Evolutionary conservation across 2,113 vertebrate species (phyloP), one percentile per base, ranked within the genome.

Genomic region (Neomonachus schauinslandi): DNA sequence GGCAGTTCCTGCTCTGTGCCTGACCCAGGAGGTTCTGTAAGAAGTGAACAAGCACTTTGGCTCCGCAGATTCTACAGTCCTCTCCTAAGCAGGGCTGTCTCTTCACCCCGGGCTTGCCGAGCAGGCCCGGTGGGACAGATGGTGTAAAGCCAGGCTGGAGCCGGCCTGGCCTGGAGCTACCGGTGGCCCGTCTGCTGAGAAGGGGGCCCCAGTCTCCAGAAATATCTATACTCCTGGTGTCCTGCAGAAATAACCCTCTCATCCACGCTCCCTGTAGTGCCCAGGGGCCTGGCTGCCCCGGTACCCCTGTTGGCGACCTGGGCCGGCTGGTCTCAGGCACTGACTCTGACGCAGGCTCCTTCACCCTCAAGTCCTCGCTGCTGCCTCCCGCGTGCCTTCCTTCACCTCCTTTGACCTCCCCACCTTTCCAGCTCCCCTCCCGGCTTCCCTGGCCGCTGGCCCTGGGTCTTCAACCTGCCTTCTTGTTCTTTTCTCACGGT

Each of bases 41-140:
- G 57, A 76, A 36, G 5, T 61, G 82, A 59, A 24, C 1, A 14
- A 53, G 39, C 19, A 24, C 6, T 2, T 28, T 12, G 72, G 46
- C n/a, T 46, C 36, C 16, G 12, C 0, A 7, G 31, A 69, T 12
- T 14, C 7, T 21, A 3, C 8, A 26, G 4, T 21, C 9, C 18
- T 57, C 13, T 55, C 49, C 61, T 26, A 15, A 16, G n/a, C 2
- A 1, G 22, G 19, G 46, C 19, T 12, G 14, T 46, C 24, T 94
- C 87, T 91, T 77, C 0, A 0, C 42, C 55, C 28, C 1, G 28
- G 16, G 21, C 28, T 76, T 57, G 63, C 24, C 1, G 13, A 36
- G 46, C 16, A n/a, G 46, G 11, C 13, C 55, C 5, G 8, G 57
- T 21, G 33, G 53, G 49, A 55, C 24, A 83, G 10, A 53, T 72